These are phyloP conservation scores for Metridium senile DNA, from an alignment of 92 coral and sea anemone genomes.

Conservation along the genomic window DNA sequence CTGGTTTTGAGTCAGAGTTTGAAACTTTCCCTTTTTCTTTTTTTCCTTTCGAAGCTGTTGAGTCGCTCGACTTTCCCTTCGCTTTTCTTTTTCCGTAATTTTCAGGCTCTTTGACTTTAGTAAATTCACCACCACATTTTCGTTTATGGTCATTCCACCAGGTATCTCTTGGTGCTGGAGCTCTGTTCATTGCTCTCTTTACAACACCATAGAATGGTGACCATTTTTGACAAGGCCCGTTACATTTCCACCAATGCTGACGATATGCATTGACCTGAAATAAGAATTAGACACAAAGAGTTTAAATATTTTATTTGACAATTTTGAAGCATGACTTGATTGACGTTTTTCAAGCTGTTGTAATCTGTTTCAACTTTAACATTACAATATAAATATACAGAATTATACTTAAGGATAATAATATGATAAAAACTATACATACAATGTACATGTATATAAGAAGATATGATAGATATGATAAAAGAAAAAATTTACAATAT, in stretches of 20 bases:
- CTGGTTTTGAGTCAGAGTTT: constrained; percentile 14
- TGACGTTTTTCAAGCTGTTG: no score
- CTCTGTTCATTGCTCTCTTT: constrained; percentile 93
- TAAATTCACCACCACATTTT: constrained; percentile 92
- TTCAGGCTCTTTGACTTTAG: constrained; percentile 91
- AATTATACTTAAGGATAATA: no score
- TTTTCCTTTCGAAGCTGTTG: constrained; percentile 25
- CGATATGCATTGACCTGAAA: constrained; percentile 86
- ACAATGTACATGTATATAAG: no score
- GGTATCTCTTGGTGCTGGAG: constrained; percentile 89
- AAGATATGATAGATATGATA: no score
- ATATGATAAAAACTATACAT: no score
- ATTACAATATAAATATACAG: no score
- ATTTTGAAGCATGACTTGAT: no score
- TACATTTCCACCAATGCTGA: constrained; percentile 98
- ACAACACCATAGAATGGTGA: constrained; percentile 96
- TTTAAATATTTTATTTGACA: background rate
- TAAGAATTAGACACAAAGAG: background rate
- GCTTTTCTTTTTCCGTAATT: constrained; percentile 81
- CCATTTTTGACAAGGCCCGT: constrained; percentile 92
- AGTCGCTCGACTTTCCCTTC: constrained; percentile 33
- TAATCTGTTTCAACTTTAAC: no score
- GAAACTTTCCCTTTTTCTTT: constrained; percentile 33
- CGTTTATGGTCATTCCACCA: constrained; percentile 99
- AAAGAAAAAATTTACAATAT: no score